Evolutionary conservation across 2,888 invertebrate genomes (phyloP).

Genomic region (Drosophila kokeensis): DNA sequence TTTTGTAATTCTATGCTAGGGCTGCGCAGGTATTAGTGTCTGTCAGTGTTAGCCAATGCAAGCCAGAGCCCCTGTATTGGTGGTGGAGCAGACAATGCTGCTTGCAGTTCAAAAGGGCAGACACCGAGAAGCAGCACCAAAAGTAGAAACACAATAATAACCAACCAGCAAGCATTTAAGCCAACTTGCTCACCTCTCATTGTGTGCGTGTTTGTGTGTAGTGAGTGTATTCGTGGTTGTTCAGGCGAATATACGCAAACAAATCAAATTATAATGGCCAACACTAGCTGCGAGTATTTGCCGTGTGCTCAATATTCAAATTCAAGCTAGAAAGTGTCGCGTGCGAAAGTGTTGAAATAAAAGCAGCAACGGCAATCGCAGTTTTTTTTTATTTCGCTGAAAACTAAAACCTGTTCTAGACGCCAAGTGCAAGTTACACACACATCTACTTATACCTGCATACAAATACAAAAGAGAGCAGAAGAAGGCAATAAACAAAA

Average conservation of each 20-base stretch:
- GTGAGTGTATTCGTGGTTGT: slow-evolving; percentile 34
- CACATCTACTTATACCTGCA: slow-evolving; percentile 20
- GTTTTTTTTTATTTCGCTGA: slow-evolving; percentile 39
- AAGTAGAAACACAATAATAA: slow-evolving; percentile 44
- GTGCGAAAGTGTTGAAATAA: slow-evolving; percentile 75
- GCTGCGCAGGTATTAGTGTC: slow-evolving; percentile 58
- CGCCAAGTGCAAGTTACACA: slow-evolving; percentile 69
- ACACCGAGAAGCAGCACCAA: slow-evolving; percentile 39
- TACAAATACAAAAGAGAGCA: slow-evolving; percentile 41
- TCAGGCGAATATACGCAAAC: slow-evolving; percentile 48
- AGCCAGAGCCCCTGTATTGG: slow-evolving; percentile 50
- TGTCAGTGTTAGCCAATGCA: slow-evolving; percentile 68
- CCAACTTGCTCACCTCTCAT: slow-evolving; percentile 49
- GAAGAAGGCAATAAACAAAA: slow-evolving; percentile 67
- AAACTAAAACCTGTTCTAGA: slow-evolving; percentile 73
- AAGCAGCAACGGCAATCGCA: slow-evolving; percentile 43
- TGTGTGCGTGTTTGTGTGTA: slow-evolving; percentile 26
- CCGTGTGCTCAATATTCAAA: slow-evolving; percentile 68
- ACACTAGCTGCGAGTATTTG: slow-evolving; percentile 27
- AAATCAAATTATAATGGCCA: slow-evolving; percentile 56
- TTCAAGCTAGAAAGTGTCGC: slow-evolving; percentile 76
- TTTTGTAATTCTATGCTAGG: slow-evolving; percentile 55
- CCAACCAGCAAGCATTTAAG: slow-evolving; percentile 51
- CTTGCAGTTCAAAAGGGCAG: slow-evolving; percentile 78
- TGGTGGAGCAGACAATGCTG: slow-evolving; percentile 60